Percentiles rank a stretch among this genome's conserved stretches.
Conservation (phyloP, 2,888 invertebrate genomes). For the Pseudanteris insignis region DNA sequence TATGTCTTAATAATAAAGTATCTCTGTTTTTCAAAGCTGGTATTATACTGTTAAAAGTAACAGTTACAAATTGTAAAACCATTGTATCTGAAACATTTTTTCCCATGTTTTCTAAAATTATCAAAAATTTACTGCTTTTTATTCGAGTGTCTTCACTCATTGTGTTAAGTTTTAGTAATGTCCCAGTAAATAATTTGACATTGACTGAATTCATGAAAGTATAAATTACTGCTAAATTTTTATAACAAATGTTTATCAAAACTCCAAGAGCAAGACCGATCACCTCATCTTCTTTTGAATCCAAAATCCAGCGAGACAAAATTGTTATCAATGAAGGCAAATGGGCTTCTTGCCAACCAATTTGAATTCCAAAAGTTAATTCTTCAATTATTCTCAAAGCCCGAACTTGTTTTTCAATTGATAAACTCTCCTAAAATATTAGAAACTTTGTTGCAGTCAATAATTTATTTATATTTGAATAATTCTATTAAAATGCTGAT, state of each 20-base stretch:
- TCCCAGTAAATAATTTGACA: slow-evolving; percentile 74
- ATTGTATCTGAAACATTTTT: slow-evolving; percentile 68
- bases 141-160: slow-evolving; percentile 65
- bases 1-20: slow-evolving; percentile 67
- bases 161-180: slow-evolving; percentile 71
- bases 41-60: slow-evolving; percentile 68
- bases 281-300: slow-evolving; percentile 68
- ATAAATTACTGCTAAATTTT: slow-evolving; percentile 79
- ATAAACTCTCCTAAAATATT: slow-evolving; percentile 18
- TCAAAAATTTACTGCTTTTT: slow-evolving; percentile 69
- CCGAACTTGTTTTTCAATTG: slow-evolving; percentile 73
- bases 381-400: slow-evolving; percentile 77
- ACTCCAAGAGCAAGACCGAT: slow-evolving; percentile 73
- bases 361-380: slow-evolving; percentile 80
- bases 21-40: slow-evolving; percentile 67
- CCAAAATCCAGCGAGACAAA: slow-evolving; percentile 74
- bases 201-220: slow-evolving; percentile 78
- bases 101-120: slow-evolving; percentile 69
- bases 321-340: slow-evolving; percentile 74
- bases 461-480: not conserved
- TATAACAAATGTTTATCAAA: slow-evolving; percentile 81
- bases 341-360: slow-evolving; percentile 83
- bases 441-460: not conserved
- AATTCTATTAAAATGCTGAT: not conserved
- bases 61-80: slow-evolving; percentile 67